Evolutionary conservation across 2,888 invertebrate species (phyloP).

Genomic region (Luperina nickerlii): DNA sequence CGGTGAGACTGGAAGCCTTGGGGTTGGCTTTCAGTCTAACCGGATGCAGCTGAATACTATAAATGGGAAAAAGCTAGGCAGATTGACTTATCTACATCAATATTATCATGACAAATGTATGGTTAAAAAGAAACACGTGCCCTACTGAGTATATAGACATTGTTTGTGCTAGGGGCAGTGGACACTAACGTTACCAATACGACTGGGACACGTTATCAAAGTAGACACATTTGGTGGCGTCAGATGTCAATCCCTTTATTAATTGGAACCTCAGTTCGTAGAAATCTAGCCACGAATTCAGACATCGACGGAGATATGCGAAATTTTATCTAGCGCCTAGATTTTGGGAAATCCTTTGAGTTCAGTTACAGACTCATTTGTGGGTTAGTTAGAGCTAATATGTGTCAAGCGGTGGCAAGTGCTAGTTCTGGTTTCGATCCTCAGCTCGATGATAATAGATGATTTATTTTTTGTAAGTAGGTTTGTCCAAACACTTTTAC

Average conservation of each 20-base stretch:
- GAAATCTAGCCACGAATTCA: conserved; percentile 5
- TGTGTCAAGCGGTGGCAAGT: neutral
- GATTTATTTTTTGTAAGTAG: too few relatives aligned
- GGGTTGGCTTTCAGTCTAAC: too few relatives aligned
- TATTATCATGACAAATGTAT: neutral
- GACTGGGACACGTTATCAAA: conserved; percentile 9
- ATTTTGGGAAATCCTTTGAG: conserved; percentile 1
- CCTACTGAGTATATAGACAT: neutral
- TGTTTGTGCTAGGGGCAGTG: neutral
- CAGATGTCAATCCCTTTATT: neutral
- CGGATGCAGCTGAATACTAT: too few relatives aligned
- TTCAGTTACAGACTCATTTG: neutral
- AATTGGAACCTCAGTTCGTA: conserved; percentile 10
- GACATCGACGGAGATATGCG: neutral
- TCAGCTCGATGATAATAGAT: neutral
- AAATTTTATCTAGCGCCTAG: conserved; percentile 2
- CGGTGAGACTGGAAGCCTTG: too few relatives aligned
- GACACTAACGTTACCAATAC: neutral
- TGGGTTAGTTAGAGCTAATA: neutral
- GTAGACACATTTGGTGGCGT: neutral
- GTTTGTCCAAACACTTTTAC: too few relatives aligned
- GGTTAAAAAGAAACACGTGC: neutral
- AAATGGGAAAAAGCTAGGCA: too few relatives aligned
- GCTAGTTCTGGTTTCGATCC: neutral
- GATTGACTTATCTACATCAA: too few relatives aligned